phyloP scores from a whole-genome alignment of 1,140 invertebrate genomes.

The Trachelipus rathkii region DNA sequence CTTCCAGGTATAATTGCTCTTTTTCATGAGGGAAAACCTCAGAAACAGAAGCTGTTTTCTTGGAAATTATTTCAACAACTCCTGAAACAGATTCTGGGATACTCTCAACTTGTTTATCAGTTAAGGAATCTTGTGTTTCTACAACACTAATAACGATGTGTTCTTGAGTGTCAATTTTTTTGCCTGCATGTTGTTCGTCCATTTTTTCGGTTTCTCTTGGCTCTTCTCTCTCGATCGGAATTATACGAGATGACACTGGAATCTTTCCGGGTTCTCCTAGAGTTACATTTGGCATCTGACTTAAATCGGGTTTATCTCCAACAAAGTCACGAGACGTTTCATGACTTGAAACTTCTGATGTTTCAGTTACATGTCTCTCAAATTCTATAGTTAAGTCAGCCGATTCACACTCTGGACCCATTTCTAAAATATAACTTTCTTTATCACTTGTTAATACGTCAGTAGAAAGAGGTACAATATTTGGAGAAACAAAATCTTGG shows the following conservation, averaged over 20 bases:
- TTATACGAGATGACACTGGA: slow-evolving; percentile 29
- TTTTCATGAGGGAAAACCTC: slow-evolving; percentile 36
- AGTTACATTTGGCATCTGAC: slow-evolving; percentile 23
- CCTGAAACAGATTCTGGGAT: slow-evolving; percentile 33
- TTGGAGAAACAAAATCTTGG: slow-evolving; percentile 26
- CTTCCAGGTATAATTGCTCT: not conserved
- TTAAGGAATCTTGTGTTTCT: slow-evolving; percentile 28
- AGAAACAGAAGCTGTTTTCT: slow-evolving; percentile 46
- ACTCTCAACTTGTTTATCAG: slow-evolving; percentile 21
- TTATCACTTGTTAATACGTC: slow-evolving; percentile 39
- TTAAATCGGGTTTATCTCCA: not conserved
- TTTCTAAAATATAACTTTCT: slow-evolving; percentile 34
- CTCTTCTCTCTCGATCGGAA: slow-evolving; percentile 35
- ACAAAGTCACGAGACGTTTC: slow-evolving; percentile 29
- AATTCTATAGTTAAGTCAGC: slow-evolving; percentile 29
- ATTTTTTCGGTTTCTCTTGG: slow-evolving; percentile 48
- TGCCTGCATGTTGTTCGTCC: slow-evolving; percentile 51
- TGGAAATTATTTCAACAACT: slow-evolving; percentile 31
- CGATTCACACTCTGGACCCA: slow-evolving; percentile 23
- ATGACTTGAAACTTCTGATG: slow-evolving; percentile 35
- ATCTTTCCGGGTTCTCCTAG: slow-evolving; percentile 17
- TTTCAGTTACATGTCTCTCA: slow-evolving; percentile 28
- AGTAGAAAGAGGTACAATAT: slow-evolving; percentile 40
- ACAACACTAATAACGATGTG: slow-evolving; percentile 55
- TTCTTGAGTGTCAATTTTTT: slow-evolving; percentile 60